Evolutionary conservation across 2,113 vertebrate genomes (phyloP).

Genomic region (Piaya cayana): DNA sequence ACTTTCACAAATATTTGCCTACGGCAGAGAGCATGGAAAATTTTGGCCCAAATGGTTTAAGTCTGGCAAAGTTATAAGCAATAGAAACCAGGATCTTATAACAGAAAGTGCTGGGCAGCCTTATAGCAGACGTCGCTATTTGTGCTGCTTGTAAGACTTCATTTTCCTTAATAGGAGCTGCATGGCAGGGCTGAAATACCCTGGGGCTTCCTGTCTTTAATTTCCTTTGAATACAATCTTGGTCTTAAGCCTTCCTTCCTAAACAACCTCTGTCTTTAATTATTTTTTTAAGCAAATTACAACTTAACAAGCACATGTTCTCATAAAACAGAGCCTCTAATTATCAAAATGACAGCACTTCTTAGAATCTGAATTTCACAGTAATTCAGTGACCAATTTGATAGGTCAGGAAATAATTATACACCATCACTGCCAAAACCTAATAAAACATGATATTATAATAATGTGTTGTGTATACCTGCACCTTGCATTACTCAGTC

Average conservation of each 20-base stretch:
- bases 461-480: background rate
- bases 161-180: conserved; percentile 55
- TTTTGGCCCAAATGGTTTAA: conserved; percentile 13
- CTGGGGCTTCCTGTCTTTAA: conserved; percentile 69
- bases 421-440: background rate
- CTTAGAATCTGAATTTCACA: conserved; percentile 40
- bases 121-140: background rate
- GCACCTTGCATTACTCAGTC: background rate
- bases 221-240: conserved; percentile 69
- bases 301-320: conserved; percentile 62
- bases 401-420: conserved; percentile 38
- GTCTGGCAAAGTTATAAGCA: conserved; percentile 26
- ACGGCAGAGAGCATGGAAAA: conserved; percentile 6
- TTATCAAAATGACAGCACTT: conserved; percentile 47
- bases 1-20: background rate
- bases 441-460: background rate
- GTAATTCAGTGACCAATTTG: background rate
- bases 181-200: conserved; percentile 43
- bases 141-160: conserved; percentile 39
- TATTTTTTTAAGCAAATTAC: conserved; percentile 70
- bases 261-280: conserved; percentile 70
- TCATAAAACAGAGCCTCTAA: conserved; percentile 30
- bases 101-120: conserved; percentile 32
- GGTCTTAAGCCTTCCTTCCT: conserved; percentile 72
- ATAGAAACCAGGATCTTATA: background rate